A percentile compares a stretch with the other conserved stretches of the same genome.
Conservation (phyloP, 30 jellyfish, hydroid and myxozoan genomes). For the Hydractinia symbiolongicarpus region DNA sequence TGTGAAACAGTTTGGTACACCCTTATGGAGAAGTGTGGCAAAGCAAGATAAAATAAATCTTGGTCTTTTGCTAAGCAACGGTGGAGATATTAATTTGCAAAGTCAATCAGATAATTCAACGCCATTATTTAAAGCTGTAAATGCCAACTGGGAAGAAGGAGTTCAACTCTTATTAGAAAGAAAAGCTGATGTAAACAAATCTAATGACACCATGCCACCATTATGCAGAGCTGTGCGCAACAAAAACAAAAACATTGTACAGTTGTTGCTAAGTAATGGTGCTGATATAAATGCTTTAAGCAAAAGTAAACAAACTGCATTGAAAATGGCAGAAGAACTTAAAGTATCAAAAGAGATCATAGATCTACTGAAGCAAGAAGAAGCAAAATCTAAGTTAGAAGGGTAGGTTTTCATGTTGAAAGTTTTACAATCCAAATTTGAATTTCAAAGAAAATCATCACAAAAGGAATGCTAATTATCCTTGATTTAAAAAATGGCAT, state of each 20-base stretch:
- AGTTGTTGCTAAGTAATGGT: background rate
- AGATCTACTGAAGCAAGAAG: background rate
- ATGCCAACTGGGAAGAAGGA: background rate
- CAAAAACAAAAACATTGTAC: background rate
- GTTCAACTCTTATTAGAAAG: background rate
- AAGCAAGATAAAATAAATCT: background rate
- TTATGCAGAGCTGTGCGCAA: slow-evolving; percentile 2
- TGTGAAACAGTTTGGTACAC: background rate
- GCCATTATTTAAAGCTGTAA: background rate
- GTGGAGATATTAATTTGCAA: background rate
- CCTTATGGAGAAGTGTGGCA: background rate
- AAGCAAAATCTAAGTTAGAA: no score
- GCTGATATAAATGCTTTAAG: background rate
- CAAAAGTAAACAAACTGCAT: background rate
- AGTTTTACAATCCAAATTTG: no score
- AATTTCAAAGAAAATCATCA: no score
- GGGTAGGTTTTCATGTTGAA: no score
- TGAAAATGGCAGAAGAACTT: background rate
- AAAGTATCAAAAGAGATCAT: background rate
- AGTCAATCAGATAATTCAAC: background rate
- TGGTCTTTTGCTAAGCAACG: background rate
- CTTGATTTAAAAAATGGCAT: no score
- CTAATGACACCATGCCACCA: background rate
- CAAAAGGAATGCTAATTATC: no score
- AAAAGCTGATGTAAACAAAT: background rate